Evolutionary conservation across 2,113 vertebrate genomes (phyloP).

Genomic region (Catagonus wagneri): DNA sequence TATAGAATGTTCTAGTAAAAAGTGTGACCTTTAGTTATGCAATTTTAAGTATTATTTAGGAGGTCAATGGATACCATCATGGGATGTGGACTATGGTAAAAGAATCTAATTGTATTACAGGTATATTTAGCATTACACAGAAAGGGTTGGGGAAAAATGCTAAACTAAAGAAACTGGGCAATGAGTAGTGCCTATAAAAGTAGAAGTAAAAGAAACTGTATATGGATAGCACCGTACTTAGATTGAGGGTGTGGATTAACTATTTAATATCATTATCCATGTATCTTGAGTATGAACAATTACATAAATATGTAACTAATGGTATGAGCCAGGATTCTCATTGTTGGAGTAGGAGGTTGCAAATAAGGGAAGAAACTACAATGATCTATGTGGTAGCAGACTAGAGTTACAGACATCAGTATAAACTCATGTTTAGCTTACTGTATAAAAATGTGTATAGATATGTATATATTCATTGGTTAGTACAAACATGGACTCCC

Average conservation of each 20-base stretch:
- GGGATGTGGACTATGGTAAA: background rate
- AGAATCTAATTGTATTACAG: background rate
- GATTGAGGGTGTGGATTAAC: background rate
- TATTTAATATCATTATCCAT: background rate
- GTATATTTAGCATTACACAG: background rate
- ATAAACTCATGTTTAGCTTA: background rate
- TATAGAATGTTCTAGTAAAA: background rate
- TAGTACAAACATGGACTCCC: background rate
- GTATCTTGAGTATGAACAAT: background rate
- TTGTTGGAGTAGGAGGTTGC: background rate
- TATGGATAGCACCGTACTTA: background rate
- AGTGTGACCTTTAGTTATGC: background rate
- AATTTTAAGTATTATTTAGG: background rate
- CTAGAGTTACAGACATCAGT: background rate
- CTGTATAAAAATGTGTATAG: background rate
- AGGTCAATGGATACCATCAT: background rate
- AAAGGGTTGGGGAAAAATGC: background rate
- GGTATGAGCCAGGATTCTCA: background rate
- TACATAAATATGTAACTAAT: background rate
- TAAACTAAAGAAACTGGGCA: background rate
- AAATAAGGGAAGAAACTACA: background rate
- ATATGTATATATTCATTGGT: background rate
- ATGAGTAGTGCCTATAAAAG: background rate
- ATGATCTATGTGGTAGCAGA: background rate
- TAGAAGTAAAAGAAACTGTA: background rate